These are phyloP conservation scores for Dryoscopus gambensis DNA, from an alignment of 2,113 vertebrate genomes.

Conservation along the genomic window DNA sequence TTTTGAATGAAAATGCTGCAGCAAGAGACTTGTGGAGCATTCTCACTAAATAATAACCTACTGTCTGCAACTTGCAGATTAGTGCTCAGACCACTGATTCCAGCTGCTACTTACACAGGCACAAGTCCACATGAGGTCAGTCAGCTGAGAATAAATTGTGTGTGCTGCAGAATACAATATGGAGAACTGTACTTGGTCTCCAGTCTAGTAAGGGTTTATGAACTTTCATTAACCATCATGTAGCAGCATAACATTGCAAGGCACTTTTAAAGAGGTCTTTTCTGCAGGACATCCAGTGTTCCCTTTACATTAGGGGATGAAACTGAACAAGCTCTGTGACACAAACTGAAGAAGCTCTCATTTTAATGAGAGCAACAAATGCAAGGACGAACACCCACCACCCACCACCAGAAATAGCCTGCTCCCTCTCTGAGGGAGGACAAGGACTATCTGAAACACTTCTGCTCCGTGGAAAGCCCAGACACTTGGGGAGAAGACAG, in stretches of 20 bases:
- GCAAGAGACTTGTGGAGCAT: neutral
- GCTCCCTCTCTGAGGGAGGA: neutral
- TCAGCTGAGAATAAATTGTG: neutral
- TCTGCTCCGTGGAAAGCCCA: neutral
- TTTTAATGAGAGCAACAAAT: neutral
- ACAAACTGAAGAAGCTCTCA: neutral
- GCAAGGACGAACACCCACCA: neutral
- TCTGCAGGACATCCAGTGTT: neutral
- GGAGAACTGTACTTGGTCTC: neutral
- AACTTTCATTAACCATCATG: neutral
- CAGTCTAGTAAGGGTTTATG: neutral
- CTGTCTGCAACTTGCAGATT: constrained; percentile 40
- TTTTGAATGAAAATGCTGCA: constrained; percentile 52
- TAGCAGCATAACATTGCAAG: neutral
- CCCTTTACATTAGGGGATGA: neutral
- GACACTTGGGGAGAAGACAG: neutral
- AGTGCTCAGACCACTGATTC: constrained; percentile 16
- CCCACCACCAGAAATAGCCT: neutral
- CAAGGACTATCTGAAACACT: neutral
- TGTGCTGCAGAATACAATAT: neutral
- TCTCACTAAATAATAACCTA: constrained; percentile 51
- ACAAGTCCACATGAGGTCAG: constrained; percentile 25
- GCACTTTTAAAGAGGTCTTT: neutral
- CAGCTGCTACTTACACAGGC: constrained; percentile 15
- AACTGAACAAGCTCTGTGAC: neutral